Conservation (phyloP, 2,888 invertebrate species). For the Agrochola circellaris region DNA sequence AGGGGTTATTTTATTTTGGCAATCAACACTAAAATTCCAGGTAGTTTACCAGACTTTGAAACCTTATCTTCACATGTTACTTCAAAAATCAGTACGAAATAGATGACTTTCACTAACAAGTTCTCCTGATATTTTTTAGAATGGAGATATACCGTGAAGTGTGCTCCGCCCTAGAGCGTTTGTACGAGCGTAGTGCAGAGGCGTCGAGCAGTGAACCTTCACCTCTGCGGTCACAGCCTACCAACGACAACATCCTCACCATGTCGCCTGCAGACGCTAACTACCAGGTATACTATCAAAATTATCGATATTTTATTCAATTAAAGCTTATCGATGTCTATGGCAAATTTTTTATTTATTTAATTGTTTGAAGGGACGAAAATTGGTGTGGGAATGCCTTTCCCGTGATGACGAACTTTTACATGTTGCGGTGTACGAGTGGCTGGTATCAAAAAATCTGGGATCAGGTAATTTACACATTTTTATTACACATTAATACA, state of each 20-base stretch:
- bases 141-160: slow-evolving; percentile 97
- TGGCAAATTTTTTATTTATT: neutral
- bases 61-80: neutral
- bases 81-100: neutral
- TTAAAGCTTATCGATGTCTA: neutral
- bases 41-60: neutral
- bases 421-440: slow-evolving; percentile 97
- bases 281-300: slow-evolving; percentile 80
- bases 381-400: slow-evolving; percentile 92
- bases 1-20: neutral
- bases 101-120: neutral
- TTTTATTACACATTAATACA: too few relatives aligned
- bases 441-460: slow-evolving; percentile 95
- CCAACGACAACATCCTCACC: slow-evolving; percentile 78
- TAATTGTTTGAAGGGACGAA: slow-evolving; percentile 79
- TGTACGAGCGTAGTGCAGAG: slow-evolving; percentile 91
- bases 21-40: neutral
- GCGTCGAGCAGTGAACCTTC: slow-evolving; percentile 83
- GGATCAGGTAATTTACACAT: slow-evolving; percentile 84
- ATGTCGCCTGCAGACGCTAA: slow-evolving; percentile 87
- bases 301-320: neutral
- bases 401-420: slow-evolving; percentile 95
- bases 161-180: slow-evolving; percentile 93
- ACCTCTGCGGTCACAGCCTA: slow-evolving; percentile 72
- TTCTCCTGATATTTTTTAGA: slow-evolving; percentile 86